Conservation (phyloP, 2,113 vertebrate species). For the Antennarius striatus region DNA sequence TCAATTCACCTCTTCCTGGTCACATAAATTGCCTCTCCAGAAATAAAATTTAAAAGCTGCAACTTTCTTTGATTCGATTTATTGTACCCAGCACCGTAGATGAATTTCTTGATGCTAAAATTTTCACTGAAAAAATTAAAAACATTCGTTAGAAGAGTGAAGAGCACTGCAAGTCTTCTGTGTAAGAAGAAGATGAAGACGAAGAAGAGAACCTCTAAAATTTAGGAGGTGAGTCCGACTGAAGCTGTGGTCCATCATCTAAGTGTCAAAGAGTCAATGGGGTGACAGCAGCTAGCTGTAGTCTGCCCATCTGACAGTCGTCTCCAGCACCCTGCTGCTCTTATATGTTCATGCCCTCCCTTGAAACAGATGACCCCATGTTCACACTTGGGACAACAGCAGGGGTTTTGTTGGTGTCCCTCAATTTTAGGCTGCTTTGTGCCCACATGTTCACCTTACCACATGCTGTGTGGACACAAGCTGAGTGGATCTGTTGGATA, state of each 20-base stretch:
- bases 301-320: slow-evolving; percentile 50
- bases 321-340: slow-evolving; percentile 74
- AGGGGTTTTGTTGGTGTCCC: slow-evolving; percentile 38
- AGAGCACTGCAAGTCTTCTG: no score
- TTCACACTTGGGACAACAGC: slow-evolving; percentile 60
- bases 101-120: no score
- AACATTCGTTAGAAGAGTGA: no score
- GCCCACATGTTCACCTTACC: slow-evolving; percentile 54
- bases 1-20: no score
- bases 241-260: slow-evolving; percentile 26
- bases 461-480: slow-evolving; percentile 57
- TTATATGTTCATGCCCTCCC: slow-evolving; percentile 46
- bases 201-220: no score
- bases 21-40: no score
- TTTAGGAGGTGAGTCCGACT: background rate
- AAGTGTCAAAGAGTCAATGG: slow-evolving; percentile 35
- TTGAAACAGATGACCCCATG: slow-evolving; percentile 57
- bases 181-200: no score
- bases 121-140: no score
- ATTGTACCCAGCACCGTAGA: no score
- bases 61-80: no score
- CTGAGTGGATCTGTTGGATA: slow-evolving; percentile 52
- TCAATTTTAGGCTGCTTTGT: slow-evolving; percentile 22
- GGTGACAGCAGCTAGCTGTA: slow-evolving; percentile 25
- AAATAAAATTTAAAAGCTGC: no score